Base-by-base conservation (phyloP, 2,888 invertebrate species). In the Trachelus troglodyta region DNA sequence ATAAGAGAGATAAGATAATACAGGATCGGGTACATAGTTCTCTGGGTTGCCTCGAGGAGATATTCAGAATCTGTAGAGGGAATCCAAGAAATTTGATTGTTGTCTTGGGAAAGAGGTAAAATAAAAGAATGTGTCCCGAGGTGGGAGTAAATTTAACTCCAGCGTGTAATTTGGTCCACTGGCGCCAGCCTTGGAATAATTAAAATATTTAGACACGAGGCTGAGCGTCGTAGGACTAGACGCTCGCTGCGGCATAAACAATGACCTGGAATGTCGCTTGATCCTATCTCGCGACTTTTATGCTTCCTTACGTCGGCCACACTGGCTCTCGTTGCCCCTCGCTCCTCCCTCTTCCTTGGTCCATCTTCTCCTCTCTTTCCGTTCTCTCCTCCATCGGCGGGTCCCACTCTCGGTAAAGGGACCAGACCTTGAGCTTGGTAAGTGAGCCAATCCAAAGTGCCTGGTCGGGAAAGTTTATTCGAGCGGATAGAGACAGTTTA, bases 241-340 rank as follows among this genome's bases (percentile, higher is more conserved):
- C 83, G 81, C 69, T 75, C 33, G 68, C 73, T 31, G 56, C 68
- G 73, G 73, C 78, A 88, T 88, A 88, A 88, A 88, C 84, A 86
- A 87, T 83, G 79, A 75, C 78, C 78, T 79, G 86, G 88, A 87
- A 88, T 88, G 87, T 81, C 82, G 83, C 80, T 76, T 81, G 88
- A 88, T 88, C 82, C 83, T 87, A 87, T 87, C 87, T 80, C 77
- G 77, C 74, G 86, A 87, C 87, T 85, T 89, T 88, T 88, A 88
- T 87, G 84, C 84, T 82, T 85, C 83, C 86, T 87, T 87, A 86
- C 81, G 85, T 81, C 77, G 84, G 80, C 84, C 85, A 82, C 78
- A 78, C 78, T 33, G 73, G 73, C 76, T 73, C 74, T 11, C 31
- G 71, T 69, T 73, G 15, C 74, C 35, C 30, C 37, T 74, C 11